A percentile compares a stretch with the other conserved stretches of the same genome.
Evolutionary conservation across 2,888 invertebrate species (phyloP).

Genomic region (Falcaria lacertinaria): DNA sequence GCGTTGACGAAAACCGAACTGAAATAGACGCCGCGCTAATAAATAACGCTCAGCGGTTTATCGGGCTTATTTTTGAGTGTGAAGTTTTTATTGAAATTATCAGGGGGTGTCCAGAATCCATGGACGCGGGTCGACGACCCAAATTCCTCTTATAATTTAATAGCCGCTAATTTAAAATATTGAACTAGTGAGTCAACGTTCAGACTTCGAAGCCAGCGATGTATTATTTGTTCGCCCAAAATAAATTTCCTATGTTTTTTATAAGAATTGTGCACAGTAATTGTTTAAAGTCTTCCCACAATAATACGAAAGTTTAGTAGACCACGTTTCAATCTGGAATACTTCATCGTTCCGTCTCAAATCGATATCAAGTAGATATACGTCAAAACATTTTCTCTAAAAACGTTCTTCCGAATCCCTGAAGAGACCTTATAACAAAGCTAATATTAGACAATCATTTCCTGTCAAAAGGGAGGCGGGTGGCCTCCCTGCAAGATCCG

Average conservation of each 20-base stretch:
- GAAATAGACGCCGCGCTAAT: conserved; percentile 66
- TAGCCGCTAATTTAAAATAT: conserved; percentile 47
- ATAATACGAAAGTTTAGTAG: no score
- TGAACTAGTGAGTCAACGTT: conserved; percentile 32
- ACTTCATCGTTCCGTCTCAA: no score
- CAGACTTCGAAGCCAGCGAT: conserved; percentile 15
- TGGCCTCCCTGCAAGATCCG: conserved; percentile 41
- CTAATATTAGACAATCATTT: conserved; percentile 80
- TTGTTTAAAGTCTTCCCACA: no score
- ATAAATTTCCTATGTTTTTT: background rate
- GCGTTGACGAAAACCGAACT: conserved; percentile 60
- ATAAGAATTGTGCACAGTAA: no score
- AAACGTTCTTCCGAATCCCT: conserved; percentile 56
- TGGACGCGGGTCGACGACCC: background rate
- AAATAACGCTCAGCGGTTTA: conserved; percentile 64
- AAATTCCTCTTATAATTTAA: conserved; percentile 56
- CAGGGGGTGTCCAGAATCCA: conserved; percentile 36
- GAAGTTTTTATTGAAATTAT: conserved; percentile 61
- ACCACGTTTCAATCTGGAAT: no score
- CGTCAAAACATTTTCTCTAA: conserved; percentile 35
- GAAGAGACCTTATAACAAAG: conserved; percentile 76
- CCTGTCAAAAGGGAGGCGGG: conserved; percentile 73
- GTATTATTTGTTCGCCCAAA: background rate
- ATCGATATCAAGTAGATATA: conserved; percentile 27
- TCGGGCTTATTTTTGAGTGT: conserved; percentile 51